Base-by-base conservation (phyloP, 2,797 vertebrate genomes). In the Chrosomus eos region DNA sequence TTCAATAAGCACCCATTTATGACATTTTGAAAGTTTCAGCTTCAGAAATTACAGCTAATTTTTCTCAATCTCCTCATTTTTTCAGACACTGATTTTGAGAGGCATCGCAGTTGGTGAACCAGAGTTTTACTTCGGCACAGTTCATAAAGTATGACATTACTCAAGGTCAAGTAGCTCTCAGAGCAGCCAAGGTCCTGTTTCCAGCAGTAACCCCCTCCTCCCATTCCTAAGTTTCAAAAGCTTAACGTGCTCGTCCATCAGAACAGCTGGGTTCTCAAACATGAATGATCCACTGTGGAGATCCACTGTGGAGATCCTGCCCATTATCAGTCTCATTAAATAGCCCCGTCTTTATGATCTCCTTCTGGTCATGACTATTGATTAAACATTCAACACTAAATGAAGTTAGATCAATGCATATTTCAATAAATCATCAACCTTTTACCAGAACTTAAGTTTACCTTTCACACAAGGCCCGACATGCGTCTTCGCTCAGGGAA, bases 261-360 rank as follows among this genome's bases (percentile, higher is more conserved):
- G 88, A 87, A 87, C 86, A 86, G 82, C 87, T 86, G 85, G 75
- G 76, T 81, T 77, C 79, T 85, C 82, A 88, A 86, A 86, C 86
- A 85, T 64, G 82, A 89, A 74, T 83, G 86, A 72, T 86, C 78
- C 81, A 33, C 77, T 80, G 82, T 77, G 83, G 81, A 83, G 85
- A 87, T 87, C 82, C 74, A n/a, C n/a, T n/a, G 82, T 77, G 83
- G 81, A 83, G 85, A 87, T 87, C 82, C 74, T 38, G 80, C 77
- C 84, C 77, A 86, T 89, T 87, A 88, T 87, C 74, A 76, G 62
- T 74, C 82, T 85, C 85, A 87, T 89, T 89, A 89, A 91, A 89
- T 90, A 87, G 81, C 81, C 62, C 43, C 66, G 10, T 88, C 55
- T 89, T 89, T 88, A 88, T 87, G 87, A 87, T 85, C 84, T 85